A percentile compares a stretch with the other conserved stretches of the same genome.
Evolutionary conservation across 2,113 vertebrate genomes (phyloP).

Genomic region (Gopherus flavomarginatus): DNA sequence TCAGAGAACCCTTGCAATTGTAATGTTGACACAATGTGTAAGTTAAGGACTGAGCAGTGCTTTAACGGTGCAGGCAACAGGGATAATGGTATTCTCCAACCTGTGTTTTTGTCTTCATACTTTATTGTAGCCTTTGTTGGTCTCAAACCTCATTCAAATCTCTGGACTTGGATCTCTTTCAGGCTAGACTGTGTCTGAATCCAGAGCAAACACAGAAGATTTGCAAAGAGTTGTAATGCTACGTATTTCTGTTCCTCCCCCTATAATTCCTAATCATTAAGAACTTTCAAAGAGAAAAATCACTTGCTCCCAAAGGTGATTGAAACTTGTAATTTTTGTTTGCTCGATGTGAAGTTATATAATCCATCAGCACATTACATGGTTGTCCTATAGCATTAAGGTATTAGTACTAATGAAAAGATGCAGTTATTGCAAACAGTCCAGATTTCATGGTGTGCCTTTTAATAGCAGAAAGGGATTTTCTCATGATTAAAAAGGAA

Average conservation of each 20-base stretch:
- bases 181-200: background rate
- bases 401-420: conserved; percentile 71
- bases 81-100: background rate
- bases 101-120: background rate
- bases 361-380: conserved; percentile 62
- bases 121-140: background rate
- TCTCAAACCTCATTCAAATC: background rate
- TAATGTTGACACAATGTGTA: background rate
- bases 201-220: background rate
- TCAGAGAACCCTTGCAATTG: background rate
- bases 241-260: background rate
- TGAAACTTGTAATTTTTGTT: conserved; percentile 64
- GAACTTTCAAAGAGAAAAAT: conserved; percentile 42
- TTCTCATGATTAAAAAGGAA: conserved; percentile 75
- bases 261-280: conserved; percentile 39
- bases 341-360: conserved; percentile 56
- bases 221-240: background rate
- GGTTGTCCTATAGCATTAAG: conserved; percentile 50
- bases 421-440: conserved; percentile 61
- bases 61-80: background rate
- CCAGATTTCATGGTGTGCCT: conserved; percentile 65
- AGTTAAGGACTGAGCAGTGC: background rate
- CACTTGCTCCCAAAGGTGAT: conserved; percentile 34
- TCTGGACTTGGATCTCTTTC: background rate
- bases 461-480: conserved; percentile 77